Percentiles rank a stretch among this genome's conserved stretches.
phyloP scores from a whole-genome alignment of 2,888 invertebrate species.

The Reticulitermes lucifugus region DNA sequence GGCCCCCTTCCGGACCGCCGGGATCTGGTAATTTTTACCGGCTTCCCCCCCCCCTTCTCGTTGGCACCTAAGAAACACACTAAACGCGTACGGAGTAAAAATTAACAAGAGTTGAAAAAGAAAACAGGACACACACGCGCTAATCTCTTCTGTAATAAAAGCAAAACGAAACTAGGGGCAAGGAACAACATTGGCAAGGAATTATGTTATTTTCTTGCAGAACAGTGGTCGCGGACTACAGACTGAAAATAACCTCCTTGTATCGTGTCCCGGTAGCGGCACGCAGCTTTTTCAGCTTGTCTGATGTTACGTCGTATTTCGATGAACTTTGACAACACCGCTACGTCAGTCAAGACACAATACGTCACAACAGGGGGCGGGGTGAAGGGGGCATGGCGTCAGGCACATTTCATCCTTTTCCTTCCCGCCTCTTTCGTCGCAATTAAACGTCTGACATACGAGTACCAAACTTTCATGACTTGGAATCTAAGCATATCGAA shows the following conservation, averaged over 20 bases:
- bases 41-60: too few species aligned
- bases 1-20: too few species aligned
- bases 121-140: too few species aligned
- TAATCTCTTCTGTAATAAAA: too few species aligned
- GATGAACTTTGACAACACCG: constrained; percentile 12
- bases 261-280: not conserved
- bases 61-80: too few species aligned
- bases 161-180: not conserved
- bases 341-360: constrained; percentile 5
- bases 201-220: not conserved
- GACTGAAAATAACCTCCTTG: constrained; percentile 6
- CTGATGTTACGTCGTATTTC: not conserved
- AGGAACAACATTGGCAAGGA: not conserved
- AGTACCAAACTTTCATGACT: not conserved
- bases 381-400: not conserved
- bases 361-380: not conserved
- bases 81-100: too few species aligned
- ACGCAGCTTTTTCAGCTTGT: not conserved
- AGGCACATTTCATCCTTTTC: not conserved
- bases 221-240: not conserved
- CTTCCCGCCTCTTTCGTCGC: not conserved
- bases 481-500: too few species aligned
- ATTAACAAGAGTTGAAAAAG: too few species aligned
- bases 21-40: too few species aligned
- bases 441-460: not conserved